These are phyloP conservation scores for Xylota sylvarum DNA, from an alignment of 2,888 invertebrate genomes.

Conservation along the genomic window DNA sequence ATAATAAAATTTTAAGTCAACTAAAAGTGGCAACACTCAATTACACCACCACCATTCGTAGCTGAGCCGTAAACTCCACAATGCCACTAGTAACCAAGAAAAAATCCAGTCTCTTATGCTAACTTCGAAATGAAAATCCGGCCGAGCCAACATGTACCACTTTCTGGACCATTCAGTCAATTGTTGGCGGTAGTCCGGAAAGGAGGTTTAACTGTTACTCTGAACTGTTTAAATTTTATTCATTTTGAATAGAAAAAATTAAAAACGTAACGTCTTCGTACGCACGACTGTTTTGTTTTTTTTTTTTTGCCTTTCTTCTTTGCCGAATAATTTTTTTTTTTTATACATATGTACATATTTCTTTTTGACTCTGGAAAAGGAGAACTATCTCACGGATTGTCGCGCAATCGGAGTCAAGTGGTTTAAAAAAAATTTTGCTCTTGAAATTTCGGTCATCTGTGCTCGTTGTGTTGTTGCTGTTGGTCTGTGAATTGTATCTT, in stretches of 20 bases:
- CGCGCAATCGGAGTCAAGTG: slow-evolving; percentile 56
- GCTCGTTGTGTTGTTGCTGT: slow-evolving; percentile 2
- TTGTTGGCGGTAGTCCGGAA: slow-evolving; percentile 73
- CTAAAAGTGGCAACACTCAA: slow-evolving; percentile 64
- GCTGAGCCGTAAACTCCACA: slow-evolving; percentile 45
- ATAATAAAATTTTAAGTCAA: not conserved
- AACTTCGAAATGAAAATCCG: slow-evolving; percentile 72
- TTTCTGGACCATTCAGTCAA: slow-evolving; percentile 77
- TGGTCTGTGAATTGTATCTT: slow-evolving; percentile 33
- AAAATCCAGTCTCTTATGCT: slow-evolving; percentile 76
- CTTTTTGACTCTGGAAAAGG: slow-evolving; percentile 12
- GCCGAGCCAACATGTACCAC: slow-evolving; percentile 73
- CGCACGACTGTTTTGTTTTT: slow-evolving; percentile 12
- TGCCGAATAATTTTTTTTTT: slow-evolving; percentile 23
- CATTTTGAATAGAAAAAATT: slow-evolving; percentile 22
- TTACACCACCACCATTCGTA: slow-evolving; percentile 48
- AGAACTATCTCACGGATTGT: slow-evolving; percentile 64
- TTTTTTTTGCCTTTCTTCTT: not conserved
- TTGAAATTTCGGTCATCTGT: slow-evolving; percentile 41
- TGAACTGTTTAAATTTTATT: slow-evolving; percentile 20
- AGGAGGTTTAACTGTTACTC: slow-evolving; percentile 59
- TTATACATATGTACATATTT: not conserved
- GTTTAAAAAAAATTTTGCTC: slow-evolving; percentile 12
- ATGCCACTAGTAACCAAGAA: slow-evolving; percentile 75
- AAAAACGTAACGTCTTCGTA: slow-evolving; percentile 47